Evolutionary conservation across 2,797 vertebrate species (phyloP).

Genomic region (Sphaeramia orbicularis): DNA sequence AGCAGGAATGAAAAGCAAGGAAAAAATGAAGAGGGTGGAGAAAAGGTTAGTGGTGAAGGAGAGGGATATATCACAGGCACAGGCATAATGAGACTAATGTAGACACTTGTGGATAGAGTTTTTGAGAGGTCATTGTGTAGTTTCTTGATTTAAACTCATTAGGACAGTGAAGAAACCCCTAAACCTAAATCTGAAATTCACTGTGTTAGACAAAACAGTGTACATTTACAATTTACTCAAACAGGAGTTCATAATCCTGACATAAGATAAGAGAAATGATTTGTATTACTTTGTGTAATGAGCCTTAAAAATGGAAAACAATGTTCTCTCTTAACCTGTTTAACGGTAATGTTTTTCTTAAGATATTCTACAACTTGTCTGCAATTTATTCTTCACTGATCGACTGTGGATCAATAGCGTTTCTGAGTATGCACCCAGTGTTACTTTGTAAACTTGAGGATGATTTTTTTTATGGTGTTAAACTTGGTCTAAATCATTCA

Average conservation of each 20-base stretch:
- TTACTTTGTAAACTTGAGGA: not conserved
- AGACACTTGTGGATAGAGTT: conserved; percentile 23
- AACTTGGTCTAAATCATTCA: conserved; percentile 20
- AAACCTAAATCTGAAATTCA: conserved; percentile 6
- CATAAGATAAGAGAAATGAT: conserved; percentile 11
- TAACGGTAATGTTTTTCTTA: conserved; percentile 1
- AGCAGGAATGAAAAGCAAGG: conserved; percentile 65
- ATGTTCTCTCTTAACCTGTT: not conserved
- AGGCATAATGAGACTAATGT: conserved; percentile 25
- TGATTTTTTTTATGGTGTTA: conserved; percentile 2
- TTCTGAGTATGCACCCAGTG: not conserved
- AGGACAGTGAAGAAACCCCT: conserved; percentile 12
- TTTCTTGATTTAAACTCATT: conserved; percentile 31
- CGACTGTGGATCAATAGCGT: not conserved
- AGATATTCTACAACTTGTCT: conserved; percentile 1
- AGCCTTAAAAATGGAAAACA: conserved; percentile 28
- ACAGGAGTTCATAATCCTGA: not conserved
- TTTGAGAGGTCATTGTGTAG: conserved; percentile 25
- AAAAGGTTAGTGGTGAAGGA: conserved; percentile 47
- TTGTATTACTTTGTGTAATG: conserved; percentile 35
- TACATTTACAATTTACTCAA: not conserved
- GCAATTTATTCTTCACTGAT: conserved; percentile 1
- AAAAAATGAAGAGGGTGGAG: conserved; percentile 51
- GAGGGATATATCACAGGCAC: conserved; percentile 38
- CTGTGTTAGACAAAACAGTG: not conserved